These are phyloP conservation scores for Gallinago stenura DNA, from an alignment of 2,797 vertebrate species.

Conservation along the genomic window DNA sequence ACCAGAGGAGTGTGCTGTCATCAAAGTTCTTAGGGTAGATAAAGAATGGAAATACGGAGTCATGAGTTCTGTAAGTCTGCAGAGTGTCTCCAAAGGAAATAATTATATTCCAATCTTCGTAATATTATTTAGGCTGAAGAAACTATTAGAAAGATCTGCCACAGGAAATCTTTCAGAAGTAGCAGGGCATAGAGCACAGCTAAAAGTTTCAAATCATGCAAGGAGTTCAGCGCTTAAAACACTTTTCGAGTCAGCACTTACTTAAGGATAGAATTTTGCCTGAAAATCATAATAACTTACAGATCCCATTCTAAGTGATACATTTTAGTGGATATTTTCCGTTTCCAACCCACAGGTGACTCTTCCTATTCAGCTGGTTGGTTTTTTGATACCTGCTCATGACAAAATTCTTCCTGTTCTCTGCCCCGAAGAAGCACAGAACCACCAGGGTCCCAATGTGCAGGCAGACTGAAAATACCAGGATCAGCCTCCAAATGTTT, in stretches of 20 bases:
- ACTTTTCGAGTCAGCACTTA: not conserved
- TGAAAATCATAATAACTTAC: not conserved
- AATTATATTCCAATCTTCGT: not conserved
- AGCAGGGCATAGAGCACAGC: not conserved
- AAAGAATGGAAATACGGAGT: not conserved
- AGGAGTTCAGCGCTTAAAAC: not conserved
- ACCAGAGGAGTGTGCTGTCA: not conserved
- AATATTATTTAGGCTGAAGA: not conserved
- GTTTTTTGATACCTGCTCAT: not conserved
- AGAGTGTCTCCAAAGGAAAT: not conserved
- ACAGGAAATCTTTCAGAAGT: not conserved
- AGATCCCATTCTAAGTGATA: not conserved
- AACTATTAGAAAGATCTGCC: not conserved
- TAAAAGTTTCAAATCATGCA: not conserved
- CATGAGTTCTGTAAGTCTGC: not conserved
- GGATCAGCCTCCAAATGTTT: not conserved
- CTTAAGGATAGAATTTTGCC: not conserved
- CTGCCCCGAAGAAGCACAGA: not conserved
- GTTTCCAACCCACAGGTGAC: not conserved
- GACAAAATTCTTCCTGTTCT: not conserved
- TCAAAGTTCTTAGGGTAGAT: not conserved
- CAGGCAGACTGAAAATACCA: not conserved
- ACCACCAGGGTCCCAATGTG: not conserved
- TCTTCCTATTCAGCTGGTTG: not conserved
- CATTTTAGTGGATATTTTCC: not conserved